Evolutionary conservation across 2,797 vertebrate genomes (phyloP).

Genomic region (Falco rusticolus): DNA sequence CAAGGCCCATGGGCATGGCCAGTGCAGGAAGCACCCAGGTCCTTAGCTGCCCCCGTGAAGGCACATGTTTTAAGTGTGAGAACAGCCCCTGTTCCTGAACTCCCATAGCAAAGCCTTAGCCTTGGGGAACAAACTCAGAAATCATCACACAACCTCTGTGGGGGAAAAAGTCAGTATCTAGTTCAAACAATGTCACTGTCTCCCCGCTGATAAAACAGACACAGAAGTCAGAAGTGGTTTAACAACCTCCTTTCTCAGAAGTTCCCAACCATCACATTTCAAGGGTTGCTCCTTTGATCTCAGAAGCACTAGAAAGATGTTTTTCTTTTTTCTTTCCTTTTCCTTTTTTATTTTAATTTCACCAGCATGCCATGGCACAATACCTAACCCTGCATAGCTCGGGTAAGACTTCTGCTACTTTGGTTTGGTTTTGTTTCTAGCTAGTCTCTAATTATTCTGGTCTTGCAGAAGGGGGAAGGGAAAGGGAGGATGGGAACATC

Average conservation of each 20-base stretch:
- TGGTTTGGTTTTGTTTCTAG: not conserved
- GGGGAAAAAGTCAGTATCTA: not conserved
- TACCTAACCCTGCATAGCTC: not conserved
- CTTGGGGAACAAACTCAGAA: not conserved
- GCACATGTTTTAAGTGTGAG: not conserved
- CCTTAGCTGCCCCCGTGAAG: not conserved
- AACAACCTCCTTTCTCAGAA: conserved; percentile 48
- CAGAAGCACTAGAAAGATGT: not conserved
- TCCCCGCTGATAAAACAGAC: conserved; percentile 34
- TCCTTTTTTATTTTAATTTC: conserved; percentile 16
- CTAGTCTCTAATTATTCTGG: conserved; percentile 22
- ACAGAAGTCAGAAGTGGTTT: conserved; percentile 35
- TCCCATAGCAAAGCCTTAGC: not conserved
- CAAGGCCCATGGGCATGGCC: not conserved
- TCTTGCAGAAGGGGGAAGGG: not conserved
- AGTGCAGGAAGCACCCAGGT: not conserved
- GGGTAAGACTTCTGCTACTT: not conserved
- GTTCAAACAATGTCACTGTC: conserved; percentile 49
- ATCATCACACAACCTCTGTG: not conserved
- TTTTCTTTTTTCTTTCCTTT: not conserved
- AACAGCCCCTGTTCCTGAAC: not conserved
- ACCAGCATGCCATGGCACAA: not conserved
- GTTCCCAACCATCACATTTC: conserved; percentile 55
- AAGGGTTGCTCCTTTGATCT: conserved; percentile 63
- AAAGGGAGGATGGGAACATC: not conserved